Base-by-base conservation (phyloP, 2,113 vertebrate genomes). In the Vimba vimba region DNA sequence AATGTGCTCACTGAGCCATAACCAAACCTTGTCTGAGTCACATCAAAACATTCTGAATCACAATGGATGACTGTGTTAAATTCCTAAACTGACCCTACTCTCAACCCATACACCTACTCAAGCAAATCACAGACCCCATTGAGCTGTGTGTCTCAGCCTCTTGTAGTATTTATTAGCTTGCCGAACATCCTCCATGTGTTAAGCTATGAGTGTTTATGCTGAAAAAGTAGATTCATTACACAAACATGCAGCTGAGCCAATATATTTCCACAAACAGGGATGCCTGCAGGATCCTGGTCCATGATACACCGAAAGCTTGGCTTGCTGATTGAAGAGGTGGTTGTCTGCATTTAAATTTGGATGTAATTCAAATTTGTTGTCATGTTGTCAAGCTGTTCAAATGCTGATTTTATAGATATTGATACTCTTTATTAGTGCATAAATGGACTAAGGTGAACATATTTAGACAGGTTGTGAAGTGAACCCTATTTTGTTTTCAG, bases 151-250 rank as follows among this genome's bases (percentile, higher is more conserved):
- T 36, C 27, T 83, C 39, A 43, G 52, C 66, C 33, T 83, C 69
- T 43, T 83, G 33, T 9, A 57, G 52, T 60, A 74, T 74, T 60
- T 74, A 83, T 83, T 59, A 74, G 68, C 82, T 59, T 59, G 25
- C 66, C n/a, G 50, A 83, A 57, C 13, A 39, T 9, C 82, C 6
- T 83, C 33, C 7, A 36, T 83, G 36, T 5, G 12, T 55, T 52
- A 52, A 17, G 66, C 39, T 83, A 62, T 25, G 8, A 39, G 17
- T 43, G 62, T 83, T 71, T 71, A 43, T 10, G 23, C 36, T 36
- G 47, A n/a, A 57, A 36, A 59, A 73, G 13, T 25, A 8, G 8
- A 23, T 57, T 36, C 39, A 55, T 83, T 47, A 47, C 1, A 3
- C 23, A 43, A 74, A 47, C 12, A 47, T 74, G 68, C 68, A 71